Evolutionary conservation across 1,140 invertebrate species (phyloP).

Genomic region (Lysiphlebus fabarum): DNA sequence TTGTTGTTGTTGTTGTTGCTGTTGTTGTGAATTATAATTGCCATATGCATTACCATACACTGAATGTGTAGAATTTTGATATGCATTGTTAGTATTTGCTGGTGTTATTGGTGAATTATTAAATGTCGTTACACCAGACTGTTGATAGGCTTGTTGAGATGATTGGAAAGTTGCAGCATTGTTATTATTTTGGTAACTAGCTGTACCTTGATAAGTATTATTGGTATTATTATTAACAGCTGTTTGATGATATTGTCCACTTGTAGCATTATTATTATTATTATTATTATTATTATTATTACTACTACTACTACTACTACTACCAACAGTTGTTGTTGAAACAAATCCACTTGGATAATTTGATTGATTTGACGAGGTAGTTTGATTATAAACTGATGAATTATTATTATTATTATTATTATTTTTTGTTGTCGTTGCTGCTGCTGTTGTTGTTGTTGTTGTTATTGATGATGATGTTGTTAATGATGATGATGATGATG

Average conservation of each 20-base stretch:
- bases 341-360: conserved; percentile 47
- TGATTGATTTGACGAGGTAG: conserved; percentile 41
- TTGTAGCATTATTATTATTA: no score
- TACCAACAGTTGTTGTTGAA: conserved; percentile 39
- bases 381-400: conserved; percentile 47
- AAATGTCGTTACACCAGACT: conserved; percentile 46
- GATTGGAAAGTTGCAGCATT: conserved; percentile 48
- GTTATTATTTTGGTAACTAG: conserved; percentile 2
- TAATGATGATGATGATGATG: conserved; percentile 30
- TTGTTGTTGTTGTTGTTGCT: no score
- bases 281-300: no score
- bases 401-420: conserved; percentile 10
- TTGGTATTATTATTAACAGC: conserved; percentile 35
- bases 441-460: no score
- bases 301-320: no score
- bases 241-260: conserved; percentile 42
- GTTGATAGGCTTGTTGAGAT: conserved; percentile 49
- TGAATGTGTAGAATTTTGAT: conserved; percentile 51
- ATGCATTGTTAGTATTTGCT: conserved; percentile 35
- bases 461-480: no score
- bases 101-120: conserved; percentile 48
- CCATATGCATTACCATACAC: conserved; percentile 47
- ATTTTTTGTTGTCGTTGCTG: no score
- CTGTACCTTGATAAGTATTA: conserved; percentile 46
- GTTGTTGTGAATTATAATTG: conserved; percentile 43